Evolutionary conservation across 37 sponge, comb jelly and placozoan species (phyloP).

Genomic region (Oscarella lobularis): DNA sequence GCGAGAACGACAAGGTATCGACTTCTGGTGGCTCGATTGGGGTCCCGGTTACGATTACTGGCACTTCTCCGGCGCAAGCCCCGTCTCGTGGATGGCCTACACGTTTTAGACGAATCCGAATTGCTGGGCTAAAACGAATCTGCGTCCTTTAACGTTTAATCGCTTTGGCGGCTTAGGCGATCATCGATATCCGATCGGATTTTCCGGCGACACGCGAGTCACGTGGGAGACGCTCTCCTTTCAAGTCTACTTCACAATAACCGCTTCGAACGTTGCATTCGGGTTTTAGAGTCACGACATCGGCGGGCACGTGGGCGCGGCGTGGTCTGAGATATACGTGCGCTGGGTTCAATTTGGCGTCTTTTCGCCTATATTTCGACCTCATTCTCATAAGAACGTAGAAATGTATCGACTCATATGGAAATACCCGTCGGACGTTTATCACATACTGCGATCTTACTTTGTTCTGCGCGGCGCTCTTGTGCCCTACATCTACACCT

Average conservation of each 20-base stretch:
- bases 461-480: conserved; percentile 26
- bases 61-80: conserved; percentile 36
- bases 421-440: conserved; percentile 35
- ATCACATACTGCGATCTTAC: conserved; percentile 34
- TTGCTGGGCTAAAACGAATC: conserved; percentile 27
- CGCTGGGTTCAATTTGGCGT: conserved; percentile 64
- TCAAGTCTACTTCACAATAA: conserved; percentile 58
- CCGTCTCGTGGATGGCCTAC: conserved; percentile 53
- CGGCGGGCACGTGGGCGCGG: conserved; percentile 30
- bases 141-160: conserved; percentile 33
- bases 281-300: conserved; percentile 72
- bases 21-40: conserved; percentile 79
- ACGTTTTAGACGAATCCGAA: conserved; percentile 54
- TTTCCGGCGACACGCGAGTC: conserved; percentile 54
- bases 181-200: conserved; percentile 59
- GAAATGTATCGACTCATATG: conserved; percentile 31
- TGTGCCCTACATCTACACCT: conserved; percentile 54
- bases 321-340: neutral
- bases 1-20: conserved; percentile 44
- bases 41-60: conserved; percentile 52
- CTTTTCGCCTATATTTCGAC: conserved; percentile 57
- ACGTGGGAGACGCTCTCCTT: conserved; percentile 39
- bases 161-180: conserved; percentile 67
- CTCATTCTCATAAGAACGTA: conserved; percentile 42
- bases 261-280: conserved; percentile 49